Conservation (phyloP, 2,113 vertebrate species). For the Nannospalax galili region DNA sequence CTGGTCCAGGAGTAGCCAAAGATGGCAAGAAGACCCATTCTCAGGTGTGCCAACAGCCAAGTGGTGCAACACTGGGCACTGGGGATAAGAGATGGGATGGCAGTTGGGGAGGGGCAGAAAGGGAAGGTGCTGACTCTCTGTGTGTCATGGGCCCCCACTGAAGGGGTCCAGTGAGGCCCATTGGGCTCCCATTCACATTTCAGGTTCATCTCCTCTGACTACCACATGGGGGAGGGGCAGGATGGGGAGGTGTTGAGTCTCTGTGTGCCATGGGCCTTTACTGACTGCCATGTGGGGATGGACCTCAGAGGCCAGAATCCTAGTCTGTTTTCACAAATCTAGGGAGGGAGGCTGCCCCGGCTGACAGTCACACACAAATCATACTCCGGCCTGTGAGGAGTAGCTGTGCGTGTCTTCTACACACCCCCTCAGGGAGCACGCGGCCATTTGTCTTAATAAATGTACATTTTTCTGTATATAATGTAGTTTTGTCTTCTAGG, state of each 20-base stretch:
- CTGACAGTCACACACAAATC: not conserved
- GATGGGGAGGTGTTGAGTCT: no score
- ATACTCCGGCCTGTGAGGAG: not conserved
- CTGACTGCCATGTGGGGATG: no score
- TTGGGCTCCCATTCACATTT: not conserved
- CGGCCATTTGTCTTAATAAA: not conserved
- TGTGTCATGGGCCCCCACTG: not conserved
- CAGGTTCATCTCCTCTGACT: no score
- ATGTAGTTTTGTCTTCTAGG: not conserved
- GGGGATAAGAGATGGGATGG: accelerated
- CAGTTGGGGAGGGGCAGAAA: accelerated
- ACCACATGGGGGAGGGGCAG: no score
- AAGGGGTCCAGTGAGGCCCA: not conserved
- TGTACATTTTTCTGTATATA: not conserved
- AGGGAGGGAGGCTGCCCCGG: no score
- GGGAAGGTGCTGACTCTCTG: not conserved
- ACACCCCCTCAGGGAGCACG: no score
- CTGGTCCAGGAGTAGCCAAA: no score
- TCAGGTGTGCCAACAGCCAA: accelerated
- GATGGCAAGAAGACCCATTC: not conserved
- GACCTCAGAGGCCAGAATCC: no score
- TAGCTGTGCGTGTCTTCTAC: not conserved
- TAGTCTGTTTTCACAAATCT: no score
- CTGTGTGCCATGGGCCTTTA: no score
- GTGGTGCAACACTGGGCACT: not conserved